A percentile compares a stretch with the other conserved stretches of the same genome.
Evolutionary conservation across 2,797 vertebrate genomes (phyloP).

Genomic region (Caiman crocodilus): DNA sequence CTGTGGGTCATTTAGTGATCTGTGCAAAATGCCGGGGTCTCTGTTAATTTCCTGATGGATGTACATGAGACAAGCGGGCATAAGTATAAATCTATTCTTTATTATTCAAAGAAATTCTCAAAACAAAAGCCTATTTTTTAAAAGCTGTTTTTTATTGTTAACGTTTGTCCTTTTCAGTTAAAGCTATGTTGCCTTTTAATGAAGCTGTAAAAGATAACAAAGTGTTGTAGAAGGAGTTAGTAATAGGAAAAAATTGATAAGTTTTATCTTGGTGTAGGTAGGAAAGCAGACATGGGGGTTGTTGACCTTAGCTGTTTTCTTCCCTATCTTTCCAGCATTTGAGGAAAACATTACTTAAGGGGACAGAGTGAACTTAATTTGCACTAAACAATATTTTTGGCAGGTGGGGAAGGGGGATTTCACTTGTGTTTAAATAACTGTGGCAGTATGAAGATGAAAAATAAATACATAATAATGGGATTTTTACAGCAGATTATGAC

Average conservation of each 20-base stretch:
- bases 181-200: neutral
- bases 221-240: conserved; percentile 19
- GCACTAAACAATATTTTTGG: neutral
- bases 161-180: fast-evolving
- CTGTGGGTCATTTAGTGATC: too few species aligned
- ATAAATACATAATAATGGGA: neutral
- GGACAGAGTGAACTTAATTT: neutral
- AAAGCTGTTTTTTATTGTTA: fast-evolving
- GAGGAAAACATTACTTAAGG: neutral
- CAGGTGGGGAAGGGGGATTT: neutral
- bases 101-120: neutral
- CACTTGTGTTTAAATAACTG: neutral
- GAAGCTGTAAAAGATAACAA: neutral
- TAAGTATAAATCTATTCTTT: too few species aligned
- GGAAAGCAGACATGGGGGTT: neutral
- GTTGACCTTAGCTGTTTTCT: conserved; percentile 10
- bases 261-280: neutral
- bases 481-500: neutral
- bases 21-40: neutral
- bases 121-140: neutral
- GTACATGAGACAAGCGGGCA: too few species aligned
- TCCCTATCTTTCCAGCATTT: neutral
- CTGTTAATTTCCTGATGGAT: neutral
- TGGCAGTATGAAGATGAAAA: neutral
- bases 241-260: neutral